phyloP scores from a whole-genome alignment of 2,888 invertebrate genomes.

The Dryobotodes eremita region DNA sequence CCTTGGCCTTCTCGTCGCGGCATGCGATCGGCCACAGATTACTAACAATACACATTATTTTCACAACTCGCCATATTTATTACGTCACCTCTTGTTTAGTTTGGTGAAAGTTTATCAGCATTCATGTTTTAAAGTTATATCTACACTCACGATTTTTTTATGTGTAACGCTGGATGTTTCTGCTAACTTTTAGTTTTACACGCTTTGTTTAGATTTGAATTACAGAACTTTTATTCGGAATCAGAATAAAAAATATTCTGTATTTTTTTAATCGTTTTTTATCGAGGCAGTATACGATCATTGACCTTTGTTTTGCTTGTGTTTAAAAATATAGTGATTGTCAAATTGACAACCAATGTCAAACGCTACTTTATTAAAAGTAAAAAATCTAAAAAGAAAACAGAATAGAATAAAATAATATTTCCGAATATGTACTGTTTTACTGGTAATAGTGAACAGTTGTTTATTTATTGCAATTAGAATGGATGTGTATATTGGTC shows the following conservation, averaged over 20 bases:
- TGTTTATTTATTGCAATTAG: slow-evolving; percentile 36
- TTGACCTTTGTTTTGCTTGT: slow-evolving; percentile 31
- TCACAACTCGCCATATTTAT: slow-evolving; percentile 55
- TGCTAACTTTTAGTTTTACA: background rate
- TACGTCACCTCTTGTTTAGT: slow-evolving; percentile 56
- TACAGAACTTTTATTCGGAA: background rate
- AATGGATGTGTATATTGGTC: slow-evolving; percentile 39
- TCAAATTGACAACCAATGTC: slow-evolving; percentile 52
- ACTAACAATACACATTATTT: slow-evolving; percentile 65
- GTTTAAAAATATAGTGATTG: slow-evolving; percentile 27
- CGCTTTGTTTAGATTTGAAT: background rate
- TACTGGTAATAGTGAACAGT: slow-evolving; percentile 35
- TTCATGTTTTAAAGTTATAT: slow-evolving; percentile 26
- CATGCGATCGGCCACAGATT: slow-evolving; percentile 67
- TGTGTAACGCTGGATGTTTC: background rate
- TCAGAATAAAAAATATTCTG: background rate
- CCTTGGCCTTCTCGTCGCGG: slow-evolving; percentile 79
- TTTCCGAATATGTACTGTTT: slow-evolving; percentile 18
- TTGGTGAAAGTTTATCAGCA: slow-evolving; percentile 59
- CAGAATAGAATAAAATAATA: slow-evolving; percentile 1
- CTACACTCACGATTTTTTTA: background rate
- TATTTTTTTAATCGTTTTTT: background rate
- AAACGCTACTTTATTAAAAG: slow-evolving; percentile 31
- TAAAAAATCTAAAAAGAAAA: background rate
- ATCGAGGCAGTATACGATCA: slow-evolving; percentile 41